Percentiles rank a stretch among this genome's conserved stretches.
phyloP scores from a whole-genome alignment of 2,113 vertebrate species.

The Phrynocephalus versicolor region DNA sequence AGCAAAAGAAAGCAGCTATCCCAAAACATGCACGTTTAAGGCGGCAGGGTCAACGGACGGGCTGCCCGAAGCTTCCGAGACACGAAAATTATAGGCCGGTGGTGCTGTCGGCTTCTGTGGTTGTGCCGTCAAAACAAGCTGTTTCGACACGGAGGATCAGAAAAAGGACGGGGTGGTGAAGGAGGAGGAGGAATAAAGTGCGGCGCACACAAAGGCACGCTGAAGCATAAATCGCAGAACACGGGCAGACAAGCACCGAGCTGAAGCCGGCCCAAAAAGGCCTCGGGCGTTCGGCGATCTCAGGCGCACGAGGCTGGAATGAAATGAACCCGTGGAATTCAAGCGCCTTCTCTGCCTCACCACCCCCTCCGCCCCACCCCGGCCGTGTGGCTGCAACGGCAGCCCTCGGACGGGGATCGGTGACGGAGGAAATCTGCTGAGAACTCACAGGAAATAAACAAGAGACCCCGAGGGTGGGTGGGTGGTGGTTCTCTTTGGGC shows the following conservation, averaged over 20 bases:
- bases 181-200: background rate
- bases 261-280: background rate
- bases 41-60: too few relatives aligned
- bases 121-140: too few relatives aligned
- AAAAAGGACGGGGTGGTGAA: background rate
- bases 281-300: too few relatives aligned
- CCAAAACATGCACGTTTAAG: too few relatives aligned
- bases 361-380: too few relatives aligned
- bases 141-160: background rate
- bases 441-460: background rate
- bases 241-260: background rate
- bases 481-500: too few relatives aligned
- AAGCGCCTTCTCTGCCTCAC: too few relatives aligned
- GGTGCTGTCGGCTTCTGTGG: background rate
- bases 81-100: background rate
- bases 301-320: background rate
- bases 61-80: background rate
- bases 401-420: background rate
- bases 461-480: too few relatives aligned
- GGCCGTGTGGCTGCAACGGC: background rate
- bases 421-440: background rate
- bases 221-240: background rate
- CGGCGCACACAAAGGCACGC: background rate
- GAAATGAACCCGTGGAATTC: fast-evolving
- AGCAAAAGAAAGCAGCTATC: background rate